Evolutionary conservation across 2,888 invertebrate genomes (phyloP), one percentile per base, ranked within the genome.

Genomic region (Aleiodes alternator): DNA sequence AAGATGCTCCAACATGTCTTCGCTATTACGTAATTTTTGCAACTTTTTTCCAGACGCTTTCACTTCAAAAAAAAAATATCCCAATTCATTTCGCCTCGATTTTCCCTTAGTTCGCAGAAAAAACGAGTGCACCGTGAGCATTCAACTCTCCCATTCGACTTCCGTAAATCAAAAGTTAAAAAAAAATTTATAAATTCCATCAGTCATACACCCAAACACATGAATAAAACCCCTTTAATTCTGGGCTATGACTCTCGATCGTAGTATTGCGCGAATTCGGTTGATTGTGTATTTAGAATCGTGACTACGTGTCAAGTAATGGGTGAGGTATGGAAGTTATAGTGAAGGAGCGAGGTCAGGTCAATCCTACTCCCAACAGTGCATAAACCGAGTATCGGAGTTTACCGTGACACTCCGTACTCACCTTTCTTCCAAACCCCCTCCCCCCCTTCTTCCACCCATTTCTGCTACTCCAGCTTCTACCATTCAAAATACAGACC

Each of bases 271-370:
- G 50, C n/a, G 50, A 68, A 72, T 72, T 61, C 38, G 7, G 53
- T 68, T 57, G 57, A 57, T 73, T 68, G 56, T 38, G 55, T 57
- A 31, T 68, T 68, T 68, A 50, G 14, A 73, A 43, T 73, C 68
- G 73, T 73, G 73, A 73, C 68, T 73, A 34, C 16, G 61, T 69
- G 61, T 59, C 64, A 68, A 68, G 68, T 68, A 68, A 51, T 50
- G 48, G 31, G 57, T 31, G 57, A 11, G 61, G 23, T 38, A 72
- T 64, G 75, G 64, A 68, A 57, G 61, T 61, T 69, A 72, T 48
- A 50, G 55, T 66, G 29, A 50, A 50, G 68, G 51, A 59, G 77
- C 69, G 71, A 77, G 70, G 51, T 75, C 73, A 72, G 69, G 78
- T 75, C 77, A 70, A 76, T 69, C 55, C 68, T 72, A 71, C 75